A percentile compares a stretch with the other conserved stretches of the same genome.
Evolutionary conservation across 2,113 vertebrate species (phyloP).

Genomic region (Trogon melanurus): DNA sequence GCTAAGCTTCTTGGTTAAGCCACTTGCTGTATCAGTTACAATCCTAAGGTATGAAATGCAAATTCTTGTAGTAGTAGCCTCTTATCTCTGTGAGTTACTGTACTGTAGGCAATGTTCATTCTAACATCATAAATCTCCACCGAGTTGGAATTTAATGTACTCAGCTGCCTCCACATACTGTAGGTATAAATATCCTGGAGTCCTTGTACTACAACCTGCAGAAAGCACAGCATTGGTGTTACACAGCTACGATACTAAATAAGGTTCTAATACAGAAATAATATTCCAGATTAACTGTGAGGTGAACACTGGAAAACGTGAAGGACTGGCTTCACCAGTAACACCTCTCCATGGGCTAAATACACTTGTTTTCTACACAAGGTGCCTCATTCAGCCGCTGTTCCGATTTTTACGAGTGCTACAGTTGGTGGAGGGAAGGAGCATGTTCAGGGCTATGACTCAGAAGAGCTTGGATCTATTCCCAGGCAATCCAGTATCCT

Average conservation of each 20-base stretch:
- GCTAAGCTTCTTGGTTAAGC: neutral
- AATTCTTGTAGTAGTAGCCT: neutral
- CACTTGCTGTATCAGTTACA: neutral
- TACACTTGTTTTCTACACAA: neutral
- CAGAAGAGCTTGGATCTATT: neutral
- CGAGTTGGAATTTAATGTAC: conserved; percentile 44
- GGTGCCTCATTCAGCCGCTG: neutral
- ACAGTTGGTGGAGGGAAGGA: neutral
- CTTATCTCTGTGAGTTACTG: conserved; percentile 32
- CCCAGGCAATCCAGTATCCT: neutral
- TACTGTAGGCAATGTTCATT: conserved; percentile 41
- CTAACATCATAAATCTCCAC: conserved; percentile 39
- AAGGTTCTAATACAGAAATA: neutral
- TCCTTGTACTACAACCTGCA: neutral
- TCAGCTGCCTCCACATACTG: neutral
- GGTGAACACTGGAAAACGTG: neutral
- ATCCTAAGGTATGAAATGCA: neutral
- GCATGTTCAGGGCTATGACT: neutral
- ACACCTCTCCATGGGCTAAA: neutral
- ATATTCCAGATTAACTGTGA: neutral
- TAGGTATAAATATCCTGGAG: conserved; percentile 34
- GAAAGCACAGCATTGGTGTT: neutral
- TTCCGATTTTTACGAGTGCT: neutral
- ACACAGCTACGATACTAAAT: neutral
- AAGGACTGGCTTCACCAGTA: neutral